Conservation (phyloP, 2,888 invertebrate species). For the Eupithecia subumbrata region DNA sequence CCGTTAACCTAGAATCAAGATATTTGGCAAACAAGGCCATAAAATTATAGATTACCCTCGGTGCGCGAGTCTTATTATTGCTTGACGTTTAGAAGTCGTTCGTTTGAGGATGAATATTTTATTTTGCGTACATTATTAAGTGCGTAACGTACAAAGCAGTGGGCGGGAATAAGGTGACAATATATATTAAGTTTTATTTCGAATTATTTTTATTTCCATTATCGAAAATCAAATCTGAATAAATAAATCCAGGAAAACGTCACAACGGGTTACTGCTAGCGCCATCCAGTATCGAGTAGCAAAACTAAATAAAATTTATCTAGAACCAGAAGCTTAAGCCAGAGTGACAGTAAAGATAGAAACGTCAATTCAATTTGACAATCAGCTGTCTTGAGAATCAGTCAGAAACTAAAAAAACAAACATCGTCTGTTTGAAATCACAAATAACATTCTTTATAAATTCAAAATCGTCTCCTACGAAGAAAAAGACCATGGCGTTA, state of each 20-base stretch:
- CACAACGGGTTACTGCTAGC: not conserved
- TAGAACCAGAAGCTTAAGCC: not conserved
- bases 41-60: too few relatives aligned
- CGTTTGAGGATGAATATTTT: not conserved
- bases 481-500: slow-evolving; percentile 54
- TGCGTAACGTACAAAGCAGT: not conserved
- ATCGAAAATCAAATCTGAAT: not conserved
- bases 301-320: slow-evolving; percentile 10
- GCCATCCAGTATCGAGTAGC: slow-evolving; percentile 34
- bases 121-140: not conserved
- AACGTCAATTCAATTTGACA: slow-evolving; percentile 10
- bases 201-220: not conserved
- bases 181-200: not conserved
- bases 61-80: too few relatives aligned
- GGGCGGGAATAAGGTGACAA: not conserved
- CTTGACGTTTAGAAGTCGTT: too few relatives aligned
- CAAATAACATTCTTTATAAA: not conserved
- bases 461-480: not conserved
- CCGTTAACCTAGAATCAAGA: too few relatives aligned
- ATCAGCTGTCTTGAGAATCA: slow-evolving; percentile 18
- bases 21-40: too few relatives aligned
- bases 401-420: slow-evolving; percentile 10
- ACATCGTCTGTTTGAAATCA: not conserved
- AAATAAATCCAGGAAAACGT: not conserved
- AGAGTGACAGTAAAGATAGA: not conserved